These are phyloP conservation scores for Bovichtus diacanthus DNA, from an alignment of 2,797 vertebrate species.

Conservation along the genomic window DNA sequence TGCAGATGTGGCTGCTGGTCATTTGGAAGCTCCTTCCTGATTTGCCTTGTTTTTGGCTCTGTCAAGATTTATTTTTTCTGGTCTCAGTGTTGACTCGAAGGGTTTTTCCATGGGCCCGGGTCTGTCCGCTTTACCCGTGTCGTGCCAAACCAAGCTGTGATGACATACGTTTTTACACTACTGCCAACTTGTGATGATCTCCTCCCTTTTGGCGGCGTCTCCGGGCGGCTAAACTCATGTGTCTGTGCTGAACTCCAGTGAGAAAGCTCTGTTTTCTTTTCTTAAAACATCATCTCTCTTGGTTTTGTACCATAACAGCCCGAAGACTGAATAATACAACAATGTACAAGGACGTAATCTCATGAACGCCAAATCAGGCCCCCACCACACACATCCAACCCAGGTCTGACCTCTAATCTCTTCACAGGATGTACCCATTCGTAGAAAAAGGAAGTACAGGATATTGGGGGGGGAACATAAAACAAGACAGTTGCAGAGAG, in stretches of 20 bases:
- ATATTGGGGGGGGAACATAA: no score
- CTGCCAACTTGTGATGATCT: background rate
- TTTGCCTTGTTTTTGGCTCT: background rate
- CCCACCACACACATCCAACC: no score
- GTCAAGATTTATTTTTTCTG: background rate
- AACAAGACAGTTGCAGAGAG: no score
- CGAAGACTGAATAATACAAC: no score
- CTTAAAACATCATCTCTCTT: no score
- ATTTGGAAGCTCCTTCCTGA: slow-evolving; percentile 1
- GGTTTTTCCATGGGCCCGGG: background rate
- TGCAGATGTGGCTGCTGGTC: slow-evolving; percentile 20
- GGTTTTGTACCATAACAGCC: no score
- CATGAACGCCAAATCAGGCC: no score
- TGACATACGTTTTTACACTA: background rate
- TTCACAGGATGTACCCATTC: no score
- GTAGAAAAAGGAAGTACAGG: no score
- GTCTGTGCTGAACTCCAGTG: background rate
- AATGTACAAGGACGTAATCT: no score
- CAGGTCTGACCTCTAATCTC: no score
- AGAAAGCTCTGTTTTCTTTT: background rate
- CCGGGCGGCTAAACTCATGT: background rate
- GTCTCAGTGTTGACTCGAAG: background rate
- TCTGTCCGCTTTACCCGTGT: background rate
- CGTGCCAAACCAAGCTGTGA: background rate
- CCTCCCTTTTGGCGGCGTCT: background rate